Evolutionary conservation across 1,140 invertebrate species (phyloP).

Genomic region (Theocolax elegans): DNA sequence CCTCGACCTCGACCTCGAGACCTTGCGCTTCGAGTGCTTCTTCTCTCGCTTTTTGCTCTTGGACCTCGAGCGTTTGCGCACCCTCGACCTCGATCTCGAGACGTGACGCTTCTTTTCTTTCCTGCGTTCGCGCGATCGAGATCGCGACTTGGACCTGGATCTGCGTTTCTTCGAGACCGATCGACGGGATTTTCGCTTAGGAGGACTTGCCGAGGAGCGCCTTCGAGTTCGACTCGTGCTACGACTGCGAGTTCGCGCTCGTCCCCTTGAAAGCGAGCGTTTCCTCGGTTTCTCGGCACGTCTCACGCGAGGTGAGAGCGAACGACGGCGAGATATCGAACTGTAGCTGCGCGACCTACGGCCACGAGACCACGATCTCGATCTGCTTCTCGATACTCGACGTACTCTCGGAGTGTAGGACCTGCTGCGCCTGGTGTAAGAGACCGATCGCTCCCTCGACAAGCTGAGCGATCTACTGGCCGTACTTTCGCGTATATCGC

Average conservation of each 20-base stretch:
- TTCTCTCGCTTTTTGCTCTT: conserved; percentile 56
- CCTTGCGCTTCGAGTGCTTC: conserved; percentile 58
- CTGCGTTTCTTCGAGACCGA: conserved; percentile 43
- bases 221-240: conserved; percentile 49
- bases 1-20: conserved; percentile 58
- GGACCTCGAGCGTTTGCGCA: conserved; percentile 54
- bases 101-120: conserved; percentile 63
- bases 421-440: conserved; percentile 49
- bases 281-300: conserved; percentile 13
- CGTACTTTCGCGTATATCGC: conserved; percentile 72
- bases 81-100: conserved; percentile 53
- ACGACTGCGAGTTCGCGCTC: conserved; percentile 53
- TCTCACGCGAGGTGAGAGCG: conserved; percentile 49
- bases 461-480: conserved; percentile 60
- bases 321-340: conserved; percentile 57
- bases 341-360: conserved; percentile 48
- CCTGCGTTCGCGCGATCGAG: conserved; percentile 57
- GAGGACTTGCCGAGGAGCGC: conserved; percentile 44
- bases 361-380: conserved; percentile 56
- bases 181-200: conserved; percentile 47
- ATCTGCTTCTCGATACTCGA: conserved; percentile 52
- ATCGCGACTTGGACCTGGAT: conserved; percentile 48
- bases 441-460: conserved; percentile 42
- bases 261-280: conserved; percentile 43
- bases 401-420: conserved; percentile 46